Evolutionary conservation across 2,888 invertebrate genomes (phyloP).

Genomic region (Opisthograptis luteolata): DNA sequence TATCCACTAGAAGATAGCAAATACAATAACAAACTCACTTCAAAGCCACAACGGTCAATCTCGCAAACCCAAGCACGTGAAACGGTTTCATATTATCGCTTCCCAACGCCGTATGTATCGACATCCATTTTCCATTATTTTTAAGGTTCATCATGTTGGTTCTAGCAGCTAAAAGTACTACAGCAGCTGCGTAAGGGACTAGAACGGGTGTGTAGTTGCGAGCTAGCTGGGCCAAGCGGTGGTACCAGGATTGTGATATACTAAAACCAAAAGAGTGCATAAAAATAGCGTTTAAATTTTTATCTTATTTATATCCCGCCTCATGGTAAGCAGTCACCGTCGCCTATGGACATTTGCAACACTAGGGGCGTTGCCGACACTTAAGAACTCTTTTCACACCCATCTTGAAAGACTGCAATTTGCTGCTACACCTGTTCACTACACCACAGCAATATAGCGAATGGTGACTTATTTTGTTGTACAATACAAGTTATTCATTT

Average conservation of each 20-base stretch:
- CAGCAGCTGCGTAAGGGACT: conserved; percentile 87
- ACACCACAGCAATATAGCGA: too few relatives aligned
- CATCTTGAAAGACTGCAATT: too few relatives aligned
- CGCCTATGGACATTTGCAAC: too few relatives aligned
- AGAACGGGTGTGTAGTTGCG: conserved; percentile 87
- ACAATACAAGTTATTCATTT: too few relatives aligned
- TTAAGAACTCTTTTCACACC: too few relatives aligned
- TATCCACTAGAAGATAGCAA: background rate
- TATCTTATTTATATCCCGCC: too few relatives aligned
- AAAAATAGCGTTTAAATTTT: too few relatives aligned
- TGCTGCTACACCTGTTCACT: too few relatives aligned
- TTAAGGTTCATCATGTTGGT: conserved; percentile 52
- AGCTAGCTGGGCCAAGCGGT: conserved; percentile 86
- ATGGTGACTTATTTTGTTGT: too few relatives aligned
- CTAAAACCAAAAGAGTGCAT: conserved; percentile 58
- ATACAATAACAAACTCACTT: conserved; percentile 66
- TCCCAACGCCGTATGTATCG: conserved; percentile 83
- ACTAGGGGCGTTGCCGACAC: too few relatives aligned
- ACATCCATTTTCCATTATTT: conserved; percentile 59
- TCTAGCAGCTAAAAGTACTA: conserved; percentile 85
- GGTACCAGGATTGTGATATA: conserved; percentile 83
- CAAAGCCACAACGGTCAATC: conserved; percentile 68
- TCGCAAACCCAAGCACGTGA: conserved; percentile 78
- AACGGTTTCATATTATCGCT: conserved; percentile 84
- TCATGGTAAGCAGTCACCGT: too few relatives aligned